Base-by-base conservation (phyloP, 2,797 vertebrate genomes). In the Enteromius paludinosus region DNA sequence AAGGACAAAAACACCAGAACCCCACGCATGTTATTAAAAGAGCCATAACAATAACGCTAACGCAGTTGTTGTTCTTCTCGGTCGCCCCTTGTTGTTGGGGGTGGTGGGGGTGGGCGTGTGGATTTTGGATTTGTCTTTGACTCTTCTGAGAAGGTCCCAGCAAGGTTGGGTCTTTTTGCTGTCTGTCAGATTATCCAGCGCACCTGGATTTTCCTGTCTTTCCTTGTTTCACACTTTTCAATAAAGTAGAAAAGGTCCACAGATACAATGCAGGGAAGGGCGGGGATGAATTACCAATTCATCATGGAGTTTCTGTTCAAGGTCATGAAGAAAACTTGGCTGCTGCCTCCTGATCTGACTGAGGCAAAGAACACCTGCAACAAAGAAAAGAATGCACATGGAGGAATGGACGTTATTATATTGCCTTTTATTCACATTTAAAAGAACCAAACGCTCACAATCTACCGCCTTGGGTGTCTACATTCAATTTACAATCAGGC, bases 261-360 rank as follows among this genome's bases (percentile, higher is more conserved):
- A 93, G 93, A 95, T 90, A 84, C 83, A 94, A 93, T 90, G 91
- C 92, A 92, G 92, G 88, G 78, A 66, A 77, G 75, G 56, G 28
- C 38, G 61, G 79, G 75, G 78, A 66, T 30, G 71, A 81, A 81
- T 97, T 98, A 99, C 98, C 98, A 99, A 95, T 99, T 99, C 98
- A 99, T 99, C 98, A 99, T 98, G 93, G 97, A 98, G 95, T 98
- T 99, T 95, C 98, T 96, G 95, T 99, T 99, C 90, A 99, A 96
- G 87, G 98, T 99, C 98, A 99, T 99, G 96, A 99, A 99, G 95
- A 99, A 99, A 91, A 99, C 98, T 94, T 99, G 98, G 91, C 98
- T 99, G 94, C 98, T 99, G 92, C 98, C 98, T 90, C 98, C 98
- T 3, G 98, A 99, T 85, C 98, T 95, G 83, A 99, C 98, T 0